Evolutionary conservation across 2,113 vertebrate species (phyloP), one percentile per base, ranked within the genome.

Genomic region (Elgaria multicarinata): DNA sequence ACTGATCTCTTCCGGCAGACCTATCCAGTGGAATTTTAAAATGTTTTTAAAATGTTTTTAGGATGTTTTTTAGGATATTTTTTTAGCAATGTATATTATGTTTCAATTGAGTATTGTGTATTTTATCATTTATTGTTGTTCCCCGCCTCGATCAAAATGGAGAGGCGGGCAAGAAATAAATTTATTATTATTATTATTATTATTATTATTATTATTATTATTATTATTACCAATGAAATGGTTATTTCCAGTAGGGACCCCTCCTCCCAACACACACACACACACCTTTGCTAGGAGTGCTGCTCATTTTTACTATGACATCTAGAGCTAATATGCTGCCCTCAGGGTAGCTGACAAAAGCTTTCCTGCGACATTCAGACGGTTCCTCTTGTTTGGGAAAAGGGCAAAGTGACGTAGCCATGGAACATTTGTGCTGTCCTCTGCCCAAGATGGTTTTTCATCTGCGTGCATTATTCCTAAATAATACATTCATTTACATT

Each of bases 401-500:
- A 53, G 31, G 1, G 0, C 72, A 58, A 85, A 16, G 5, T 10
- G 5, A 67, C 74, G 84, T 31, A 31, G 88, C 36, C 85, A 26
- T 16, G 67, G 42, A 87, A 2, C 36, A 67, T 80, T 3, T 53
- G 16, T 91, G 69, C 90, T 86, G 31, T 92, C 69, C 89, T 87
- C 31, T 7, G 81, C 67, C 2, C 53, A 87, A 92, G 46, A 64
- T 85, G 87, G 24, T 67, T 93, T 93, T 93, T 83, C 91, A 88
- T 39, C 80, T 72, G 28, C 20, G 58, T 83, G 16, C 4, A 26
- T 72, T 93, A 67, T 81, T 93, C 18, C 58, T 90, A 67, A 75
- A 71, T 87, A 92, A 93, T 8, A 39, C 46, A 92, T 83, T 83
- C 92, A 20, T 79, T 4, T 83, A 64, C 42, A 69, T 89, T 90